Conservation (phyloP, 1,140 invertebrate genomes). For the Eciton burchellii region DNA sequence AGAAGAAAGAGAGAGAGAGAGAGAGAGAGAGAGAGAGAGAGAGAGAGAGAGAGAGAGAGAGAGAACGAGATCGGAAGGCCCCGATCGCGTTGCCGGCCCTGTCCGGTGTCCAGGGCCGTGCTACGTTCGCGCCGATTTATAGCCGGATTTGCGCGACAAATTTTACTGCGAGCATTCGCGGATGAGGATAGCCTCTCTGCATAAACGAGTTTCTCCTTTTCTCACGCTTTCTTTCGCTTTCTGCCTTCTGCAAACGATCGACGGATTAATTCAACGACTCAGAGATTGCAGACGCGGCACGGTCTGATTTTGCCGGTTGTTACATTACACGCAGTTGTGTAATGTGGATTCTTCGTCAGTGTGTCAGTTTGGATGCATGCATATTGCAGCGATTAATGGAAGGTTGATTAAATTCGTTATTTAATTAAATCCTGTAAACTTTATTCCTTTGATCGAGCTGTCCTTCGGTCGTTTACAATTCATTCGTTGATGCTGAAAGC, state of each 20-base stretch:
- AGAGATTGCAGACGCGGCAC: not conserved
- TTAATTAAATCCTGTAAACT: not conserved
- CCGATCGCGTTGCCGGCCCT: constrained; percentile 43
- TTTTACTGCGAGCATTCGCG: constrained; percentile 70
- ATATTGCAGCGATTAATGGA: not conserved
- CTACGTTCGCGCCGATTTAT: constrained; percentile 70
- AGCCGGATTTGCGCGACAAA: constrained; percentile 70
- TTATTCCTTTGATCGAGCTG: not conserved
- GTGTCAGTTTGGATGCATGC: too few relatives aligned
- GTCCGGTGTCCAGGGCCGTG: constrained; percentile 38
- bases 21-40: constrained; percentile 31
- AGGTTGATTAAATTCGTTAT: not conserved
- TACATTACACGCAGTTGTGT: too few relatives aligned
- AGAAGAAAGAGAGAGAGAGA: not conserved
- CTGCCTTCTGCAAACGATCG: not conserved
- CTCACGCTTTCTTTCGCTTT: constrained; percentile 4
- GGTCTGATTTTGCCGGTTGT: not conserved
- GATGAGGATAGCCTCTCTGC: constrained; percentile 26
- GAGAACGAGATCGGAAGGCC: constrained; percentile 63
- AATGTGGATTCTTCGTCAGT: too few relatives aligned
- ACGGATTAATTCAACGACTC: constrained; percentile 15
- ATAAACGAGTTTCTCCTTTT: constrained; percentile 22
- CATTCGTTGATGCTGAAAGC: not conserved
- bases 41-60: not conserved
- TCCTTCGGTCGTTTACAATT: not conserved